Percentiles rank a stretch among this genome's conserved stretches.
These are phyloP conservation scores for Gobiocypris rarus DNA, from an alignment of 2,113 vertebrate species.

Conservation along the genomic window DNA sequence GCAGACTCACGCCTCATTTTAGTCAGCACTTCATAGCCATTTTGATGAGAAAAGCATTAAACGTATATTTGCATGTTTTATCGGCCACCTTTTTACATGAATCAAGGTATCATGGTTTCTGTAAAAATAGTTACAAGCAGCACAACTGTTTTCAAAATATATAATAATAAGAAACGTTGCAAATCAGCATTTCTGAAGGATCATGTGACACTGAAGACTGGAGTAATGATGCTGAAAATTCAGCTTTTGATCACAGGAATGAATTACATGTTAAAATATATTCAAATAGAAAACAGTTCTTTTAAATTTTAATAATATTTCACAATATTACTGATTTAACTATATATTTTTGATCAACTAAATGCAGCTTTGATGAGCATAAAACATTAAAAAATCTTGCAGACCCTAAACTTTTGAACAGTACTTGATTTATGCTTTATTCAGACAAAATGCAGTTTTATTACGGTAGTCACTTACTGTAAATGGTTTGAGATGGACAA, in stretches of 20 bases:
- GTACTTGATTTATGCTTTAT: not conserved
- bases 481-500: not conserved
- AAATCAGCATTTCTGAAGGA: not conserved
- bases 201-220: not conserved
- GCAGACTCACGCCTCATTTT: conserved; percentile 1
- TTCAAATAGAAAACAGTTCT: not conserved
- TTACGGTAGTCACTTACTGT: conserved; percentile 13
- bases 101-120: not conserved
- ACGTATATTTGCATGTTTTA: not conserved
- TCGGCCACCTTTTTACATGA: not conserved
- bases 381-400: too few species aligned
- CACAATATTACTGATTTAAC: not conserved
- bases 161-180: not conserved
- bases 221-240: not conserved
- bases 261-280: not conserved
- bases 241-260: not conserved
- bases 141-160: not conserved
- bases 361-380: too few species aligned
- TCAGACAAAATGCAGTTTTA: not conserved
- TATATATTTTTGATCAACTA: not conserved
- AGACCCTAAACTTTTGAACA: too few species aligned
- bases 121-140: not conserved
- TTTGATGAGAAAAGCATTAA: not conserved
- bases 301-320: too few species aligned
- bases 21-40: not conserved